Evolutionary conservation across 2,113 vertebrate genomes (phyloP), one percentile per base, ranked within the genome.

Genomic region (Plecturocebus donacophilus): DNA sequence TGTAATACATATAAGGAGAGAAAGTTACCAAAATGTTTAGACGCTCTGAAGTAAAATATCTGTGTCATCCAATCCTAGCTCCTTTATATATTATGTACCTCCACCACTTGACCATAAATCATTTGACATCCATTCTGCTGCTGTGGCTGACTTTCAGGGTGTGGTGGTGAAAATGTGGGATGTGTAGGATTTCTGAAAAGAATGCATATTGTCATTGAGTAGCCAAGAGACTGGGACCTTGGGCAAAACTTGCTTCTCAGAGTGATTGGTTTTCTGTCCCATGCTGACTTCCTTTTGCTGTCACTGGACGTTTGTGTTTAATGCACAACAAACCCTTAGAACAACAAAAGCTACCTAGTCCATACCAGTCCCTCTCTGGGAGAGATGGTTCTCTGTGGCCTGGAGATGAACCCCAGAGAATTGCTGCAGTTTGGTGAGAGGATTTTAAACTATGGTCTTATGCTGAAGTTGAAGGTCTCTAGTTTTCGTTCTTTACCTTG

Each of bases 221-320:
- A 47, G 86, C 70, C 54, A 85, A 95, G 49, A 32, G 40, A 87
- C 56, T 8, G 8, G n/a, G 61, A 58, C 76, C 70, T 87, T 58
- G 71, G 66, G 87, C 20, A 93, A 93, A 91, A 75, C 71, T 75
- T 87, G 83, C 56, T 85, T 97, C 66, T 70, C 35, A 8, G 4
- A 30, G 52, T 88, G 81, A 90, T 54, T 87, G 70, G 10, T 88
- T 97, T 71, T 86, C 20, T 42, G 35, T 68, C 52, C 42, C 20
- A 19, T 38, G 42, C 13, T 40, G 71, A 88, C 5, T 88, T 83
- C 76, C 35, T 77, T 56, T 73, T 40, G 54, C 79, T 61, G 76
- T 91, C 49, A 56, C 40, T 52, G 11, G 56, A 79, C 49, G 73
- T 49, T 83, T 68, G 40, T 12, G 21, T 76, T 83, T 83, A 80